Evolutionary conservation across 1,140 invertebrate genomes (phyloP), one percentile per base, ranked within the genome.

Genomic region (Cydia splendana): DNA sequence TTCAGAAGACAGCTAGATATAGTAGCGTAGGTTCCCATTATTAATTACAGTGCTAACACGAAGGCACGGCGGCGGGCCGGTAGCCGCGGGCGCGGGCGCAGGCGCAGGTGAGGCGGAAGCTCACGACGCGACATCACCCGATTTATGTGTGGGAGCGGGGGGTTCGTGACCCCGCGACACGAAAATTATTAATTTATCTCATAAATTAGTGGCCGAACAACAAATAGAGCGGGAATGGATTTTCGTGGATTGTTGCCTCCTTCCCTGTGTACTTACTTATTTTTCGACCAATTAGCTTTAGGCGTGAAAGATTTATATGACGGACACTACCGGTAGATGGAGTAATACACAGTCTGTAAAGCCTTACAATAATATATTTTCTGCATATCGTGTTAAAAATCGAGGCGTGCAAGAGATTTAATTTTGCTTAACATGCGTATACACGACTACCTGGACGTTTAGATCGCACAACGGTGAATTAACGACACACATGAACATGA

Each of bases 401-500:
- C 6, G 18, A 67, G 7, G 57, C 65, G 28, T 67, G 65, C 30
- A n/a, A 6, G n/a, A 71, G 67, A 18, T 45, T 45, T 71, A 38
- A 71, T 71, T 71, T 42, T 18, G 30, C 30, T 5, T 34, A 71
- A 42, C 67, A 71, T 71, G 67, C 67, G 67, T 71, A 71, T 71
- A 38, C 67, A 71, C 67, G 67, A 42, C 67, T 71, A 7, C 13
- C 38, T n/a, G 65, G 7, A 71, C 67, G 67, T 75, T 74, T 83
- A 85, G 85, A 90, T 91, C 84, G 81, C 88, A 91, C 67, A 92
- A 91, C 87, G 84, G 89, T 90, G 85, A 83, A 89, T 87, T 87
- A 83, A 75, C 73, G 65, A 75, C 77, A 80, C 77, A 77, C 73
- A 71, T 77, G 73, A 79, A 65, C 76, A 67, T 77, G 75, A 34